Base-by-base conservation (phyloP, 2,113 vertebrate genomes). In the Oreochromis spilurus region DNA sequence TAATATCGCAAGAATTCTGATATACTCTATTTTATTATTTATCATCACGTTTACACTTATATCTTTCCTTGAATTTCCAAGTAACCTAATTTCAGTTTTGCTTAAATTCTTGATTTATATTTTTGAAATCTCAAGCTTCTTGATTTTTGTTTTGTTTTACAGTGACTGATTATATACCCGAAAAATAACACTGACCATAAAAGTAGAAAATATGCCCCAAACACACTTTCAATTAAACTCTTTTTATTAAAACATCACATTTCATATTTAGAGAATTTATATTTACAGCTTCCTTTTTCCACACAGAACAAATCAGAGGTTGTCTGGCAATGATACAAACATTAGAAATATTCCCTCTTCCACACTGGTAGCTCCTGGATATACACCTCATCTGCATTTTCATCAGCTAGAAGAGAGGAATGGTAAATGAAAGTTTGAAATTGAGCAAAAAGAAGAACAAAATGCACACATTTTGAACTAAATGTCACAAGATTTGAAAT, bases 331-430 rank as follows among this genome's bases (percentile, higher is more conserved):
- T 52, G 67, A 48, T 62, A 45, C 11, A 87, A 31, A 83, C 8
- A 58, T 96, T 93, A 96, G 94, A 96, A 96, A 93, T 95, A 96
- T 83, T 96, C 94, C 85, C 95, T 93, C 92, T 96, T 97, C 96
- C 96, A 97, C 88, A 95, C 82, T 0, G 96, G 95, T 62, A 95
- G 84, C 79, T 96, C 95, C 88, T 95, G 96, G 79, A 96, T 95
- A 86, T 96, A 96, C 50, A 95, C 65, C 67, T 96, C 94, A 2
- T 95, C 93, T 7, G 89, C 91, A 38, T 90, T 95, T 53, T 96
- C 94, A 57, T 96, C 92, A 4, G 90, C 96, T 96, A 8, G 16
- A 86, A 52, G 29, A 88, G 13, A 85, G 11, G 85, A 14, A 86
- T 0, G 4, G 7, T 36, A 34, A 29, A 26, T n/a, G 4, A 62